Evolutionary conservation across 1,140 invertebrate genomes (phyloP).

Genomic region (Drosophila ambigua): DNA sequence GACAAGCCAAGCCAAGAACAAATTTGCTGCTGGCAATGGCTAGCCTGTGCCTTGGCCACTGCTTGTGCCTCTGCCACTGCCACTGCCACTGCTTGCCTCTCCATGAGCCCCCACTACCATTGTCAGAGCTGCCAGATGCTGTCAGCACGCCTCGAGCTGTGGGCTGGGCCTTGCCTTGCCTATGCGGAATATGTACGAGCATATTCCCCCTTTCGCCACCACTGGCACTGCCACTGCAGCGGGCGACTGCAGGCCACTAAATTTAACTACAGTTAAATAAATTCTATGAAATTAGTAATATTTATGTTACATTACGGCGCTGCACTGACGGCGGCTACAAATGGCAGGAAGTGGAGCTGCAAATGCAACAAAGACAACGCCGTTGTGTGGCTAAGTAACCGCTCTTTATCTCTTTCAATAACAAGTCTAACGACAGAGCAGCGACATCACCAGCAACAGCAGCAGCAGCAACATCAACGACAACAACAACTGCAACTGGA

Average conservation of each 20-base stretch:
- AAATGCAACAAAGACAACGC: constrained; percentile 44
- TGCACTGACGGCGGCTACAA: constrained; percentile 63
- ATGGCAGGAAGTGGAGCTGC: constrained; percentile 37
- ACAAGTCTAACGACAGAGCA: constrained; percentile 71
- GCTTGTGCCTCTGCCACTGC: background rate
- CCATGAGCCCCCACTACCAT: background rate
- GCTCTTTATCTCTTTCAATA: constrained; percentile 80
- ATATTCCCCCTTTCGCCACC: background rate
- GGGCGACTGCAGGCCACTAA: constrained; percentile 64
- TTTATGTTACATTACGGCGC: constrained; percentile 70
- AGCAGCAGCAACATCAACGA: constrained; percentile 16
- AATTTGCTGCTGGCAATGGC: constrained; percentile 56
- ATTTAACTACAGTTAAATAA: constrained; percentile 78
- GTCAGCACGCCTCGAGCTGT: constrained; percentile 68
- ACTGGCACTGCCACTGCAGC: constrained; percentile 16
- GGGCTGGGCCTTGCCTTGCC: constrained; percentile 52
- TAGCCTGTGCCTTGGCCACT: background rate
- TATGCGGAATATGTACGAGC: constrained; percentile 61
- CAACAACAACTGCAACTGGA: constrained; percentile 30
- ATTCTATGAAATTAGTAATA: constrained; percentile 79
- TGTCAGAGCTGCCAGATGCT: constrained; percentile 45
- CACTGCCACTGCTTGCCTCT: constrained; percentile 5
- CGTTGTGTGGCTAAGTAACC: constrained; percentile 77
- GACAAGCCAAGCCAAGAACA: constrained; percentile 66
- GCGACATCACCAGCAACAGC: constrained; percentile 29